Percentiles rank a stretch among this genome's conserved stretches.
phyloP scores from a whole-genome alignment of 2,797 vertebrate genomes.

The Acestrorhynchus altus region DNA sequence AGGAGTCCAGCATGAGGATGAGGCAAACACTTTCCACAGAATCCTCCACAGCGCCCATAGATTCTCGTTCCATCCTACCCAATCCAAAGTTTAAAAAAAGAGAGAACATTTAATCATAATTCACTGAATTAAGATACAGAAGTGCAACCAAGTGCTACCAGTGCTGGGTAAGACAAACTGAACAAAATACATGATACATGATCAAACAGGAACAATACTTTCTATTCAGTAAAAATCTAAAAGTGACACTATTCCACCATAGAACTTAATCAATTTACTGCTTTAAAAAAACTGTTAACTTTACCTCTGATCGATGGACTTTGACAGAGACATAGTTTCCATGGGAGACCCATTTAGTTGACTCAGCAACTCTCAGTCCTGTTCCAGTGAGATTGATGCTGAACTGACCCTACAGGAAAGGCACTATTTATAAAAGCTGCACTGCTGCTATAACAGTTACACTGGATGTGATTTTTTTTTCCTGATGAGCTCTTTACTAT shows the following conservation, averaged over 20 bases:
- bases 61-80: slow-evolving; percentile 91
- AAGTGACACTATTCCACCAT: not conserved
- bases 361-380: slow-evolving; percentile 85
- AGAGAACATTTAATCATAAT: not conserved
- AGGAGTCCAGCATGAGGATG: slow-evolving; percentile 85
- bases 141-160: not conserved
- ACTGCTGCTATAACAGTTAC: not conserved
- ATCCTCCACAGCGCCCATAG: slow-evolving; percentile 95
- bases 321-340: slow-evolving; percentile 90
- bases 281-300: slow-evolving; percentile 38
- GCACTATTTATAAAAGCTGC: not conserved
- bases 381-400: slow-evolving; percentile 94
- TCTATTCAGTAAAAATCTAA: too few species aligned
- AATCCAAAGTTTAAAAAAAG: not conserved
- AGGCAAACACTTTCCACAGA: slow-evolving; percentile 96
- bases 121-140: not conserved
- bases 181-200: too few species aligned
- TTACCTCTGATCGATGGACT: slow-evolving; percentile 92
- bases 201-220: too few species aligned
- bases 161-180: too few species aligned
- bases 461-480: not conserved
- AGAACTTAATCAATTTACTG: not conserved
- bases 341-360: slow-evolving; percentile 91
- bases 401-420: slow-evolving; percentile 87
- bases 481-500: not conserved